Conservation (phyloP, 2,797 vertebrate species). For the Pipistrellus pipistrellus region DNA sequence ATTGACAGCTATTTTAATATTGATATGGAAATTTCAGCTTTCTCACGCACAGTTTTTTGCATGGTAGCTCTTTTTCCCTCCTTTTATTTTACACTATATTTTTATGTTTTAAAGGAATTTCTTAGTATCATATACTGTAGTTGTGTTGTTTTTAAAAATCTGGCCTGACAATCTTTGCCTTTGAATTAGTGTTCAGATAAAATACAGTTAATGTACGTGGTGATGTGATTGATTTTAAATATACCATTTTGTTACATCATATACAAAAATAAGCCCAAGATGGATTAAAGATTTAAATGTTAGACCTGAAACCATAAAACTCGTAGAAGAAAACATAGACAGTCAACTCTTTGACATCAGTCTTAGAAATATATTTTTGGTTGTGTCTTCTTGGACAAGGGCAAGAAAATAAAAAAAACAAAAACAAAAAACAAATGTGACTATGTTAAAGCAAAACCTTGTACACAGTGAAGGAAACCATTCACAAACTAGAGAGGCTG, state of each 20-base stretch:
- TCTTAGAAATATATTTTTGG: background rate
- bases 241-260: background rate
- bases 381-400: background rate
- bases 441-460: background rate
- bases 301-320: background rate
- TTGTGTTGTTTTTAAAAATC: background rate
- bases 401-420: background rate
- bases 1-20: background rate
- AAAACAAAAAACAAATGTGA: background rate
- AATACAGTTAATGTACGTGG: constrained; percentile 37
- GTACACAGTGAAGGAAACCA: background rate
- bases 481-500: background rate
- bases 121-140: background rate
- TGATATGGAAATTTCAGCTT: background rate
- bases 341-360: background rate
- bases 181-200: constrained; percentile 32
- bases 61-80: background rate
- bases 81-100: background rate
- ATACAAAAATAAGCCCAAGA: background rate
- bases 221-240: background rate
- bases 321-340: background rate
- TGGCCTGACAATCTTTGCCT: background rate
- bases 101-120: constrained; percentile 43
- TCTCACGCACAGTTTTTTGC: background rate
- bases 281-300: background rate